Evolutionary conservation across 2,888 invertebrate species (phyloP), one percentile per base, ranked within the genome.

Genomic region (Heteropelma amictum): DNA sequence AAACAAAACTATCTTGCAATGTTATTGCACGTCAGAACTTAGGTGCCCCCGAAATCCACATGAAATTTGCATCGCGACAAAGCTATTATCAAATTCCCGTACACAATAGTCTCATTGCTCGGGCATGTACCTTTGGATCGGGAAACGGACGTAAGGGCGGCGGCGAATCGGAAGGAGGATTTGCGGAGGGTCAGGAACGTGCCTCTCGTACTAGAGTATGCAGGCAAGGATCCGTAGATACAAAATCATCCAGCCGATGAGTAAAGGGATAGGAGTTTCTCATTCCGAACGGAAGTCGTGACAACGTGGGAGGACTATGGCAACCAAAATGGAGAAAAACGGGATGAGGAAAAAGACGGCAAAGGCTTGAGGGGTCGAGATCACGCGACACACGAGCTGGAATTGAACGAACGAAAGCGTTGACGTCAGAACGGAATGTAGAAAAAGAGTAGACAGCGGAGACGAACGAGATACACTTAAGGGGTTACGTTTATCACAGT

Each of bases 41-140:
- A 10, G 19, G 3, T n/a, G n/a, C 5, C 5, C 8, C 26, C 5
- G 28, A 30, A n/a, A 21, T 14, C 28, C 14, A 21, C 17, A 83
- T 84, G 82, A 83, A 83, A 83, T 83, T 83, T 82, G 80, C 82
- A 84, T 82, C 65, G 72, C 23, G 67, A 76, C 77, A 79, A 81
- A 81, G 79, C 84, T 78, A 84, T 82, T 83, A 84, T 81, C 81
- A 83, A 82, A 82, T 83, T 84, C 80, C 78, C 81, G 23, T 84
- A 78, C 82, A 82, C 82, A 82, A 84, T 84, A 61, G 65, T 64
- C 17, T 70, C 19, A 64, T 54, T n/a, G n/a, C n/a, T n/a, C n/a
- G n/a, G n/a, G n/a, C n/a, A n/a, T n/a, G n/a, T n/a, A n/a, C n/a
- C n/a, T n/a, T n/a, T n/a, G n/a, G n/a, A n/a, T n/a, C n/a, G n/a